Conservation (phyloP, 2,113 vertebrate genomes). For the Dipodomys merriami region DNA sequence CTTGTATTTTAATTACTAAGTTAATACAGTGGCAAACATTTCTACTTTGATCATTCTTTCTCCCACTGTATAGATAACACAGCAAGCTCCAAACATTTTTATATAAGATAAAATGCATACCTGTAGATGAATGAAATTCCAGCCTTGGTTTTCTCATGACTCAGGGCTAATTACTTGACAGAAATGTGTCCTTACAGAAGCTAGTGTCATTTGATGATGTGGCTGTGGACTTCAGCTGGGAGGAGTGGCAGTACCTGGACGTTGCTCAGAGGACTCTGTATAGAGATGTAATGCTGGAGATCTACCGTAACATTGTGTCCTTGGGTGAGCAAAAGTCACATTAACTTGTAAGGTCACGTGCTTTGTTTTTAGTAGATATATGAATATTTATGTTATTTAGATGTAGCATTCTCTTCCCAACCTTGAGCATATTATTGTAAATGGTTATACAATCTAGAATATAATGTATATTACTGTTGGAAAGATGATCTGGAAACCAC, state of each 20-base stretch:
- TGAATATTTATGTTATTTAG: too few relatives aligned
- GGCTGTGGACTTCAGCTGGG: slow-evolving; percentile 32
- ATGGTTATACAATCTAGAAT: too few relatives aligned
- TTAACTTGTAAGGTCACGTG: too few relatives aligned
- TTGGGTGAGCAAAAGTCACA: slow-evolving; percentile 1
- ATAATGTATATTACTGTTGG: too few relatives aligned
- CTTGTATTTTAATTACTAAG: not conserved
- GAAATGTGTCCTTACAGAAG: not conserved
- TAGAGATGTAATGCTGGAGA: slow-evolving; percentile 21
- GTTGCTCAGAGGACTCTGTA: too few relatives aligned
- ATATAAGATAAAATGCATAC: too few relatives aligned
- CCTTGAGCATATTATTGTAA: too few relatives aligned
- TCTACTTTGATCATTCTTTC: not conserved
- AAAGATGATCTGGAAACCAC: too few relatives aligned
- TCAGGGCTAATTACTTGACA: not conserved
- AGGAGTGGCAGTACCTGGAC: slow-evolving; percentile 4
- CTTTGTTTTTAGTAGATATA: not conserved
- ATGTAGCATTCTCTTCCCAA: not conserved
- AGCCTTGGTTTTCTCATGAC: not conserved
- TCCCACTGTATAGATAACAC: not conserved
- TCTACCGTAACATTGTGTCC: not conserved
- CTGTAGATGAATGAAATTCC: too few relatives aligned
- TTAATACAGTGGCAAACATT: not conserved
- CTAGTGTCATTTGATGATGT: slow-evolving; percentile 45
- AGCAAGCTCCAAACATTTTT: not conserved